phyloP scores from a whole-genome alignment of 2,113 vertebrate species.

The Melanerpes formicivorus region DNA sequence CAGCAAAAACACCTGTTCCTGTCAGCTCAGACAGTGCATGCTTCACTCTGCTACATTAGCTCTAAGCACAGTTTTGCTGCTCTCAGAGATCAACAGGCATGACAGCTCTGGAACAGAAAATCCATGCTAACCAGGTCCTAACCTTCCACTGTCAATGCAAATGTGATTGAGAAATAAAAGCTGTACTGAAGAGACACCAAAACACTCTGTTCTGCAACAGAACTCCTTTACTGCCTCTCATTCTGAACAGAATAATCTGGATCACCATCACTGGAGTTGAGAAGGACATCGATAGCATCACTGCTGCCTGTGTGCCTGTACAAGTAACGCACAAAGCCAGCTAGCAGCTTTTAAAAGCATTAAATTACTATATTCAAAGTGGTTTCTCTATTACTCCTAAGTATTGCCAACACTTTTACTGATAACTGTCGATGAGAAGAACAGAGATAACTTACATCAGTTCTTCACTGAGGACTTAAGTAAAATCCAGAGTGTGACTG shows the following conservation, averaged over 20 bases:
- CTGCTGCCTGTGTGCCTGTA: not conserved
- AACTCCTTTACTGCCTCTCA: not conserved
- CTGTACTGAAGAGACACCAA: not conserved
- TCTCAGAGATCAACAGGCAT: constrained; percentile 4
- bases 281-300: not conserved
- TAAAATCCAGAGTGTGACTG: not conserved
- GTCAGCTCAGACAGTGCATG: not conserved
- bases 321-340: not conserved
- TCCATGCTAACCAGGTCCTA: not conserved
- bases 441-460: not conserved
- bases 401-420: not conserved
- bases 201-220: not conserved
- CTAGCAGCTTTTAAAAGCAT: not conserved
- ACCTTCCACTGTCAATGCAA: not conserved
- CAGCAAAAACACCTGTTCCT: constrained; percentile 34
- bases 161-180: constrained; percentile 46
- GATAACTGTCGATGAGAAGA: not conserved
- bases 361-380: not conserved
- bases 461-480: not conserved
- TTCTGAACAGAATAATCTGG: not conserved
- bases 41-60: not conserved
- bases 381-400: not conserved
- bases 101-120: constrained; percentile 35
- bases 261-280: not conserved
- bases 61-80: not conserved